Conservation (phyloP, 2,797 vertebrate genomes). For the Pipistrellus nathusii region DNA sequence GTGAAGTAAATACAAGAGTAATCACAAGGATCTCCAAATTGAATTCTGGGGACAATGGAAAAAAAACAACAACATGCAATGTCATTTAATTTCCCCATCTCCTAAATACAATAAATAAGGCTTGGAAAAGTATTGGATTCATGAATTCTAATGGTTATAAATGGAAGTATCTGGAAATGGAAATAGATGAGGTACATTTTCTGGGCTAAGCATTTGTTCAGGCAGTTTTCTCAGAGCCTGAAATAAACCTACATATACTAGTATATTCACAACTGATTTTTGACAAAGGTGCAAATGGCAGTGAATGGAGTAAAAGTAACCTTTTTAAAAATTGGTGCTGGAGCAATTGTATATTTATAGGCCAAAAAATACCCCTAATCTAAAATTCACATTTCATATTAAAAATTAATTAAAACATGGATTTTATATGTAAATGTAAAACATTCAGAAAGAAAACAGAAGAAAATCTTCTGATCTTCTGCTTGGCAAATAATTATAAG, state of each 20-base stretch:
- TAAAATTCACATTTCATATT: neutral
- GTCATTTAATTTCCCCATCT: neutral
- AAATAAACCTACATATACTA: neutral
- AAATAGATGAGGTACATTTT: neutral
- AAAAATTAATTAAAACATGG: conserved; percentile 44
- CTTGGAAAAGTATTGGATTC: neutral
- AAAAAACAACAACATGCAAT: neutral
- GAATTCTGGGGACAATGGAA: neutral
- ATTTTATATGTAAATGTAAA: conserved; percentile 43
- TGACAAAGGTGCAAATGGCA: neutral
- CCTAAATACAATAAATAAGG: conserved; percentile 3
- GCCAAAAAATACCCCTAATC: neutral
- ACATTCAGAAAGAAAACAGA: conserved; percentile 4
- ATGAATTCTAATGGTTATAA: neutral
- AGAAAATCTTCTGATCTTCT: neutral
- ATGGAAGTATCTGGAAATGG: conserved; percentile 26
- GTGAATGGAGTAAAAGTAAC: conserved; percentile 2
- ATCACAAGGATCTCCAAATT: conserved; percentile 35
- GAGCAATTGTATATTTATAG: neutral
- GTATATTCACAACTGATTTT: conserved; percentile 8
- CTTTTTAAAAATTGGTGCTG: neutral
- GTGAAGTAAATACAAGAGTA: conserved; percentile 25
- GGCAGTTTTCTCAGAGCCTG: neutral
- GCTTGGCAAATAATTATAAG: neutral
- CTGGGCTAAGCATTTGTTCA: conserved; percentile 36